Base-by-base conservation (phyloP, 2,797 vertebrate genomes). In the Danio tinwini region DNA sequence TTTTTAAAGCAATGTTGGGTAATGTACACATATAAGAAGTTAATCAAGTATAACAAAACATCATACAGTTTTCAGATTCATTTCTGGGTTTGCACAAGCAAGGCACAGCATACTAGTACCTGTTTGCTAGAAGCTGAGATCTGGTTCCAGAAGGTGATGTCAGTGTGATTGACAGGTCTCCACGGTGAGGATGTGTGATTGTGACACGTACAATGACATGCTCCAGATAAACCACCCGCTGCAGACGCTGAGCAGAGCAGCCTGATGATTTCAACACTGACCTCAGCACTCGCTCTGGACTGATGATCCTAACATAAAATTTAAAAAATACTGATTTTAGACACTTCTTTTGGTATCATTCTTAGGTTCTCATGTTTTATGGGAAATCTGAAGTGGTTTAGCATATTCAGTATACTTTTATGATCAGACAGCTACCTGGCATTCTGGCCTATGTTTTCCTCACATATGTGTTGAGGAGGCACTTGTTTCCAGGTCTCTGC, bases 401-500 rank as follows among this genome's bases (percentile, higher is more conserved):
- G 40, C 47, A 49, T 45, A 14, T 39, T 29, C 21, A 10, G 1
- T 59, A 29, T n/a, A 16, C n/a, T 12, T 5, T 40, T 14, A 12
- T 12, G 2, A 45, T 75, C 5, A 44, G 37, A 71, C 12, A 19
- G 56, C 93, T 95, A 98, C 97, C 96, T 97, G 92, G 94, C 95
- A 89, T 92, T 93, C 68, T 93, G 94, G 90, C 93, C 88, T 40
- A 94, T 92, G 86, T 94, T 96, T 90, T 96, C 95, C 85, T 94
- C 94, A 89, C 97, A 99, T 87, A 94, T 85, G 9, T 94, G 96
- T 89, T 99, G 98, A 39, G 93, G 85, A 82, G 97, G 96, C 21
- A 98, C 96, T 0, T 88, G 94, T 82, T 91, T 96, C 98, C 98
- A 99, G 19, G 88, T 93, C 90, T 97, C 95, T 0, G 97, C 96